phyloP scores from a whole-genome alignment of 2,113 vertebrate genomes.

The Ailurus styani region DNA sequence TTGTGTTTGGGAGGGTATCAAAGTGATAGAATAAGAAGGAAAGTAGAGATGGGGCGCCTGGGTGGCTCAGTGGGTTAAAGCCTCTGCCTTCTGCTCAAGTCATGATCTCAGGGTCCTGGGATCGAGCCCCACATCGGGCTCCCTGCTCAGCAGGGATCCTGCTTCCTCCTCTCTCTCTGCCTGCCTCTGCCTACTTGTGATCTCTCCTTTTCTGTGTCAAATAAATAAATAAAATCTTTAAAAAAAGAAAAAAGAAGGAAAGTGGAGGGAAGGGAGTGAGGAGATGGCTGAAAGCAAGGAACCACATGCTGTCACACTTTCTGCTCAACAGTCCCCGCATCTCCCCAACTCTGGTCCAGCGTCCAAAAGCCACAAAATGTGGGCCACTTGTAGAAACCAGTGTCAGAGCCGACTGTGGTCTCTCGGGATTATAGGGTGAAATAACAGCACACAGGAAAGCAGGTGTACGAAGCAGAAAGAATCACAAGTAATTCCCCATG shows the following conservation, averaged over 20 bases:
- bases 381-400: neutral
- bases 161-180: too few relatives aligned
- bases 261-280: neutral
- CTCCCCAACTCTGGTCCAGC: neutral
- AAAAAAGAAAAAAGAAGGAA: too few relatives aligned
- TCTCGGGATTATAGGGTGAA: neutral
- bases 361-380: neutral
- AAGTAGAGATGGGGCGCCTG: too few relatives aligned
- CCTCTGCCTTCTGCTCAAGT: too few relatives aligned
- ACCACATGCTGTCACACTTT: accelerated
- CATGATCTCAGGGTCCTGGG: too few relatives aligned
- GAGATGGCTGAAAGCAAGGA: too few relatives aligned
- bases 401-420: neutral
- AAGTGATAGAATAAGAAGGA: neutral
- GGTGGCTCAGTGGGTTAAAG: too few relatives aligned
- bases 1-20: neutral
- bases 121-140: too few relatives aligned
- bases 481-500: neutral
- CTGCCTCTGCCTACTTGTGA: too few relatives aligned
- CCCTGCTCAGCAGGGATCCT: too few relatives aligned
- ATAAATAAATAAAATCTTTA: too few relatives aligned
- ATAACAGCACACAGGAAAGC: neutral
- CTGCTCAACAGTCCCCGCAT: accelerated
- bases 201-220: too few relatives aligned
- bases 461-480: neutral